A percentile compares a stretch with the other conserved stretches of the same genome.
These are phyloP conservation scores for Drosophila mauritiana DNA, from an alignment of 1,140 invertebrate species.

Conservation along the genomic window DNA sequence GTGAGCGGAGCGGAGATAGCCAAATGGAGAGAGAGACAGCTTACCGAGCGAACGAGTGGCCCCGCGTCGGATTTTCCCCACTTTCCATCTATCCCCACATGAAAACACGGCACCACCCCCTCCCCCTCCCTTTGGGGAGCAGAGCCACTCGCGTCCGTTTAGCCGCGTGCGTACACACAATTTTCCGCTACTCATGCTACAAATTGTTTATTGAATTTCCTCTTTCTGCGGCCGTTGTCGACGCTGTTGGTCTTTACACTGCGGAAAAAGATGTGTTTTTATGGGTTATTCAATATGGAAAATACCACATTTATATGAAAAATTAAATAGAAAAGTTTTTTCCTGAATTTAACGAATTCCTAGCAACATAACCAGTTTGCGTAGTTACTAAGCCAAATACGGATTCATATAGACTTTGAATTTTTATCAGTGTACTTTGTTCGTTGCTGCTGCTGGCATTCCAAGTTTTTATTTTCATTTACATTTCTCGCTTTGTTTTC, in stretches of 20 bases:
- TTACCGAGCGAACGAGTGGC: constrained; percentile 3
- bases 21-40: constrained; percentile 1
- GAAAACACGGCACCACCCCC: neutral
- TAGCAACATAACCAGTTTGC: neutral
- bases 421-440: neutral
- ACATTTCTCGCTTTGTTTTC: constrained; percentile 81
- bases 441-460: constrained; percentile 30
- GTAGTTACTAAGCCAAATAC: too few relatives aligned
- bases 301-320: neutral
- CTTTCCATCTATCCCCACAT: constrained; percentile 10
- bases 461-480: constrained; percentile 80
- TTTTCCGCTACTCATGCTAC: constrained; percentile 83
- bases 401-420: too few relatives aligned
- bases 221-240: constrained; percentile 58
- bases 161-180: constrained; percentile 81
- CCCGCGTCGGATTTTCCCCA: constrained; percentile 29
- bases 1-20: constrained; percentile 11
- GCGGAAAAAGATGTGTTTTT: neutral
- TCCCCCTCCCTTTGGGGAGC: constrained; percentile 8
- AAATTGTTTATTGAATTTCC: constrained; percentile 83
- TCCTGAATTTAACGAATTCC: too few relatives aligned
- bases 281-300: neutral
- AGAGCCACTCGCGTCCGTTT: constrained; percentile 63
- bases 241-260: constrained; percentile 18
- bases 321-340: too few relatives aligned